These are phyloP conservation scores for Sphaeridia pumilis DNA, from an alignment of 2,888 invertebrate genomes.

Conservation along the genomic window DNA sequence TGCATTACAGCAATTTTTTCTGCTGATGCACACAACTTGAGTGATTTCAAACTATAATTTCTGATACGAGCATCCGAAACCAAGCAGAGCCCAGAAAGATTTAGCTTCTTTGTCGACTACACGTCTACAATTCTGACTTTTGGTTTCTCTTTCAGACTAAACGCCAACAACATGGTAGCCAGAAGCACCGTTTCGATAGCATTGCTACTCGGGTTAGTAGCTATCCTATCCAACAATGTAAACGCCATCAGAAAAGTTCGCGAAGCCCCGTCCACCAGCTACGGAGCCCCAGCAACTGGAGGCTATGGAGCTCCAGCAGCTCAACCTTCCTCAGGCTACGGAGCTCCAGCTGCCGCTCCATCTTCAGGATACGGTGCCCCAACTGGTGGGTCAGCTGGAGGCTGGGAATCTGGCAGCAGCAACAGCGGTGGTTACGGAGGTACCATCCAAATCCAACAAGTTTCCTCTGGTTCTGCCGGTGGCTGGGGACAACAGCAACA, in stretches of 20 bases:
- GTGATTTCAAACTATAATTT: no score
- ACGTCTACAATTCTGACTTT: not conserved
- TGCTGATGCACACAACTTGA: no score
- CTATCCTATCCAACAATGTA: conserved; percentile 2
- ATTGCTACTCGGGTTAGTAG: conserved; percentile 16
- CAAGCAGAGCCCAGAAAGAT: not conserved
- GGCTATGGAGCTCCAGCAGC: conserved; percentile 9
- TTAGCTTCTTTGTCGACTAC: not conserved
- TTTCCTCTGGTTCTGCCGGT: conserved; percentile 12
- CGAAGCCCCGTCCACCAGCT: not conserved
- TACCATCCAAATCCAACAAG: conserved; percentile 13
- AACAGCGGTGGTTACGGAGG: conserved; percentile 12
- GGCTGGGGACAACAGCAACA: conserved; percentile 8
- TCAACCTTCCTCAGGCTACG: conserved; percentile 9
- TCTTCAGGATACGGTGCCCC: conserved; percentile 1
- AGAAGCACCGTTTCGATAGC: conserved; percentile 11
- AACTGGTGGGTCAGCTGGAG: conserved; percentile 8
- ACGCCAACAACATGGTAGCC: conserved; percentile 11
- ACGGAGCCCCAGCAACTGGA: not conserved
- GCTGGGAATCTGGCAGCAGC: conserved; percentile 10
- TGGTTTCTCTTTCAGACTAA: not conserved
- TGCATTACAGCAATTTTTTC: no score
- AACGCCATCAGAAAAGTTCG: not conserved
- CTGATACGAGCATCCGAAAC: not conserved
- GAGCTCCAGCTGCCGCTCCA: conserved; percentile 7